Evolutionary conservation across 2,888 invertebrate genomes (phyloP), one percentile per base, ranked within the genome.

Genomic region (Nomada fabriciana): DNA sequence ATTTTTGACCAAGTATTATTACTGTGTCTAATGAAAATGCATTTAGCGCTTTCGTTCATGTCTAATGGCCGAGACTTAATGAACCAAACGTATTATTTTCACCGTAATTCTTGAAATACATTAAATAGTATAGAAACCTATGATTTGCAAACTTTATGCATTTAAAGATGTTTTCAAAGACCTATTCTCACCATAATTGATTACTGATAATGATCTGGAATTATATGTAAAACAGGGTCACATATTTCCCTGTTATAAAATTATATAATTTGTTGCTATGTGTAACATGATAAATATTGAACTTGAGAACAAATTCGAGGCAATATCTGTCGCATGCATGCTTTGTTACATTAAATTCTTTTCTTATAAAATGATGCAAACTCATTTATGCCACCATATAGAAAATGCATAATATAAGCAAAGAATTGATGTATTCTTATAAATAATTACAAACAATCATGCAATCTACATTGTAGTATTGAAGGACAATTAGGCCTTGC

Each of bases 271-370:
- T 80, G 61, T 74, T 71, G 50, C 64, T 60, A 50, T 43, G 53
- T 60, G 53, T 60, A 53, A 69, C 42, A 52, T 50, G 11, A 61
- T 75, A 59, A 60, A 61, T 60, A 65, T 63, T 73, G 52, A 78
- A 76, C 70, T 64, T 75, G 83, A 83, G 69, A 85, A 82, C 84
- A 84, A 80, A 75, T 82, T 76, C 15, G 23, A 20, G n/a, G 72
- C 50, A 82, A 36, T 71, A 74, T 77, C 29, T 59, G 29, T 68
- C 23, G 23, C 50, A 9, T 63, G 76, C 13, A 55, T 71, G 50
- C 36, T 81, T 68, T 53, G 68, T 29, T 61, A 18, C 18, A 55
- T 69, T 76, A 11, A 53, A 61, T 64, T 59, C 65, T 53, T 73
- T 52, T 59, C 59, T 72, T 59, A 23, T n/a, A 25, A 61, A 65